Evolutionary conservation across 2,888 invertebrate species (phyloP).

Genomic region (Branchellion lobata): DNA sequence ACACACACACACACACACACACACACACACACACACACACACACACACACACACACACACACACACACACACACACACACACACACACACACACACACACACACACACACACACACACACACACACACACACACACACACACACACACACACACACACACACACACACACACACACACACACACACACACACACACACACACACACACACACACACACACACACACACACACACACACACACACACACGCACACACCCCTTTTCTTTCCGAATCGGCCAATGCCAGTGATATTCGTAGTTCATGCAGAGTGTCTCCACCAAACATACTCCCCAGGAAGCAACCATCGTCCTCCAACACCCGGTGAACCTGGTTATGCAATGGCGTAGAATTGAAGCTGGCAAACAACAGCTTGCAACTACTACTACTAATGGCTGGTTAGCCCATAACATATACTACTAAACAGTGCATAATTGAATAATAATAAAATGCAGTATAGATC

Average conservation of each 20-base stretch:
- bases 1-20: neutral
- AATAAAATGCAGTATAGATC: too few relatives aligned
- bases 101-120: slow-evolving; percentile 53
- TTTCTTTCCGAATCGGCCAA: slow-evolving; percentile 80
- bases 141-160: slow-evolving; percentile 53
- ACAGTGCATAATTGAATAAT: too few relatives aligned
- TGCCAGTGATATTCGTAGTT: slow-evolving; percentile 84
- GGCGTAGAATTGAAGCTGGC: neutral
- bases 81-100: neutral
- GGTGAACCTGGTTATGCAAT: slow-evolving; percentile 60
- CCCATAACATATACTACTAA: neutral
- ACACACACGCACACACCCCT: slow-evolving; percentile 54
- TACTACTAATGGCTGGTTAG: neutral
- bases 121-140: neutral
- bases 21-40: slow-evolving; percentile 53
- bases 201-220: slow-evolving; percentile 47
- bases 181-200: slow-evolving; percentile 50
- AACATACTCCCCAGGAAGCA: slow-evolving; percentile 89
- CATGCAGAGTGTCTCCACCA: slow-evolving; percentile 90
- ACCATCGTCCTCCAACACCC: slow-evolving; percentile 81
- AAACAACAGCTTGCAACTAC: neutral
- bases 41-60: neutral
- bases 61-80: slow-evolving; percentile 53
- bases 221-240: neutral
- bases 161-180: neutral